Conservation (phyloP, 1,140 invertebrate genomes). For the Drosophila seguyi region DNA sequence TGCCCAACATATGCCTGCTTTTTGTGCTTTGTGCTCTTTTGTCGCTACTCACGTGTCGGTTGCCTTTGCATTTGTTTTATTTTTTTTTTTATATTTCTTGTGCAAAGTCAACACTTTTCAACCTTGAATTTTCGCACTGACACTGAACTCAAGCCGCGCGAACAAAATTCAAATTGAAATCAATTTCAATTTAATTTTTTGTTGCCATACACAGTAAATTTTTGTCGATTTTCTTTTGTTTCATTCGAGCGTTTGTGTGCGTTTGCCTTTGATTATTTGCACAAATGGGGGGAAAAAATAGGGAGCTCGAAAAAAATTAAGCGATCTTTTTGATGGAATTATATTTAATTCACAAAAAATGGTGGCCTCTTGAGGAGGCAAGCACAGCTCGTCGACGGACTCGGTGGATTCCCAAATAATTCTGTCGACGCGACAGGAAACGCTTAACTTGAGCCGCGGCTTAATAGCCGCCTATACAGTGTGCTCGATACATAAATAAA, state of each 20-base stretch:
- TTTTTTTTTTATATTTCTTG: slow-evolving; percentile 29
- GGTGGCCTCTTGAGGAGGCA: slow-evolving; percentile 2
- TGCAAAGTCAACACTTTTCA: slow-evolving; percentile 58
- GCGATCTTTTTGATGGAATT: slow-evolving; percentile 7
- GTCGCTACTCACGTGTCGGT: slow-evolving; percentile 16
- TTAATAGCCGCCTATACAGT: slow-evolving; percentile 46
- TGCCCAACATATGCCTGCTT: slow-evolving; percentile 60
- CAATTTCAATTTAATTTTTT: slow-evolving; percentile 78
- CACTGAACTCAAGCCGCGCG: slow-evolving; percentile 65
- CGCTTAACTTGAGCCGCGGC: slow-evolving; percentile 38
- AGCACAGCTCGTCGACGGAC: not conserved
- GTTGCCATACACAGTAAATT: slow-evolving; percentile 29
- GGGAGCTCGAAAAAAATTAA: slow-evolving; percentile 5
- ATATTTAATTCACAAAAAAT: slow-evolving; percentile 20
- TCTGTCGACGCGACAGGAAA: slow-evolving; percentile 48
- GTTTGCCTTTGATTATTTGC: slow-evolving; percentile 64
- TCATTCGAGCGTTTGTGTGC: slow-evolving; percentile 24
- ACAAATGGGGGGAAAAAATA: slow-evolving; percentile 47
- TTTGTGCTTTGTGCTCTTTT: slow-evolving; percentile 29
- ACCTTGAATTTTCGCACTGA: slow-evolving; percentile 76
- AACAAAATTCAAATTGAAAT: slow-evolving; percentile 80
- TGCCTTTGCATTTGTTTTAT: slow-evolving; percentile 26
- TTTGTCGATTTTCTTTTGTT: slow-evolving; percentile 44
- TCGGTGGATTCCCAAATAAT: slow-evolving; percentile 21
- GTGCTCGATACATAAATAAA: slow-evolving; percentile 60